A percentile compares a stretch with the other conserved stretches of the same genome.
Conservation (phyloP, 2,797 vertebrate species). For the Trichosurus vulpecula region DNA sequence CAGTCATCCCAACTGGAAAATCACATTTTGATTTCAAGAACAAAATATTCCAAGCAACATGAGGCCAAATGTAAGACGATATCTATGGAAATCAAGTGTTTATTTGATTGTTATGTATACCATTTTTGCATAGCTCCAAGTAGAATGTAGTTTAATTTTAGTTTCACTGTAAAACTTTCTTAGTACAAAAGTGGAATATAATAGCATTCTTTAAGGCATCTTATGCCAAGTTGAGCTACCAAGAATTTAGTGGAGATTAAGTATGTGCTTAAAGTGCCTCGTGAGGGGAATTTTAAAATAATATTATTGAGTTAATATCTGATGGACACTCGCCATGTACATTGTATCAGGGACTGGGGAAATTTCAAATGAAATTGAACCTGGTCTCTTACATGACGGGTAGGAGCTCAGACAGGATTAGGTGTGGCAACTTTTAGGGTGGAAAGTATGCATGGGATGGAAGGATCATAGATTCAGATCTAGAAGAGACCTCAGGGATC, state of each 20-base stretch:
- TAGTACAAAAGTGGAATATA: slow-evolving; percentile 12
- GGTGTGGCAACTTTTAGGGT: background rate
- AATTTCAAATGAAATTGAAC: slow-evolving; percentile 75
- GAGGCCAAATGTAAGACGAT: slow-evolving; percentile 17
- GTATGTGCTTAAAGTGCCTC: slow-evolving; percentile 63
- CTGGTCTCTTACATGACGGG: slow-evolving; percentile 49
- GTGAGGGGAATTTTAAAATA: slow-evolving; percentile 72
- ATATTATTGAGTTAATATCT: slow-evolving; percentile 59
- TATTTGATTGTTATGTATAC: background rate
- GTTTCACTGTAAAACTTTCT: slow-evolving; percentile 8
- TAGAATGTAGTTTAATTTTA: slow-evolving; percentile 25
- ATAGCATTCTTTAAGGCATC: slow-evolving; percentile 32
- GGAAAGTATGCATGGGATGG: background rate
- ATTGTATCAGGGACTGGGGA: slow-evolving; percentile 68
- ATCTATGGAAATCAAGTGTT: background rate
- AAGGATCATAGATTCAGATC: background rate
- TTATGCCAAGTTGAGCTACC: slow-evolving; percentile 61
- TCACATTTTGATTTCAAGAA: background rate
- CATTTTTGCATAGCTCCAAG: slow-evolving; percentile 24
- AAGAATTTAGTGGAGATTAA: slow-evolving; percentile 59
- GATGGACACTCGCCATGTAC: slow-evolving; percentile 63
- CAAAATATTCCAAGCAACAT: slow-evolving; percentile 5
- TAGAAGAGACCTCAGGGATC: background rate
- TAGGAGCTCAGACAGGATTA: slow-evolving; percentile 71
- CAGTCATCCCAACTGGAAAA: slow-evolving; percentile 8